These are phyloP conservation scores for Etia nguti DNA, from an alignment of 2,113 vertebrate species.

Conservation along the genomic window DNA sequence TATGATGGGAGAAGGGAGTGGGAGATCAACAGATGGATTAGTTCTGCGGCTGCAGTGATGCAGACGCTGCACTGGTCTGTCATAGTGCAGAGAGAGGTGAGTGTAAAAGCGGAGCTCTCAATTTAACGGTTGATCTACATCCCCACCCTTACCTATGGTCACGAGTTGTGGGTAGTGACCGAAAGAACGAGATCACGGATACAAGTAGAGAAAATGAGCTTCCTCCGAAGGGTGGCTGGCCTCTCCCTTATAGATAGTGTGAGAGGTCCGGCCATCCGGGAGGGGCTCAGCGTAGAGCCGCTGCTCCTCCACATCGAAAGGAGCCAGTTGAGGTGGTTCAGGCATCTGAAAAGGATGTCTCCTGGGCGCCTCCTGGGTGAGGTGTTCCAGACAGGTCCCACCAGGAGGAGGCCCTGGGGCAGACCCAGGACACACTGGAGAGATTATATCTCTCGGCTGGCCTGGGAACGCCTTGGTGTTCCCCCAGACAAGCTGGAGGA, in stretches of 20 bases:
- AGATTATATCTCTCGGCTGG: not conserved
- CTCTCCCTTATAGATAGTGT: not conserved
- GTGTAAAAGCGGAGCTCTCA: not conserved
- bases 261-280: not conserved
- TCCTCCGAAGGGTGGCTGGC: not conserved
- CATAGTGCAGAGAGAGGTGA: rapidly evolving
- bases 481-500: not conserved
- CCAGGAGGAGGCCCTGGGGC: too few species aligned
- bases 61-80: not conserved
- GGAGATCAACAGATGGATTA: not conserved
- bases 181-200: rapidly evolving
- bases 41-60: not conserved
- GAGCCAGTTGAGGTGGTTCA: rapidly evolving
- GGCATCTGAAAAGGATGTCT: not conserved
- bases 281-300: rapidly evolving
- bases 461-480: not conserved
- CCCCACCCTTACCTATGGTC: not conserved
- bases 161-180: not conserved
- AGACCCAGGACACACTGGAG: not conserved
- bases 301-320: rapidly evolving
- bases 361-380: rapidly evolving
- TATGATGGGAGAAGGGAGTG: rapidly evolving
- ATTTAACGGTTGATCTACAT: not conserved
- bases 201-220: not conserved
- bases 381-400: not conserved